phyloP scores from a whole-genome alignment of 2,113 vertebrate species.

The Glareola pratincola region DNA sequence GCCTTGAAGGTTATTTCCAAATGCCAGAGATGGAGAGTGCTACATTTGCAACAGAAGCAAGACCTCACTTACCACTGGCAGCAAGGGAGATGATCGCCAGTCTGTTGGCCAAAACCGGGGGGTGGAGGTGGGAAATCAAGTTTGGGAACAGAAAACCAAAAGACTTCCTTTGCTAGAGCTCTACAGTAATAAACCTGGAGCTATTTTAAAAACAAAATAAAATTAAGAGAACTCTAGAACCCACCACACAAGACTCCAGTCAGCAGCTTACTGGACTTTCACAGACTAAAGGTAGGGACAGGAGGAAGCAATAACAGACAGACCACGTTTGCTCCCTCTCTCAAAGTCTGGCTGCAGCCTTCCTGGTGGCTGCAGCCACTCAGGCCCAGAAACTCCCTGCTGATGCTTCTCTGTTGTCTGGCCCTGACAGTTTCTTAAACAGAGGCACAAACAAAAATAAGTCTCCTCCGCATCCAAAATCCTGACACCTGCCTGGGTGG shows the following conservation, averaged over 20 bases:
- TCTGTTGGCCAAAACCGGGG: neutral
- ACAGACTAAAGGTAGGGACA: neutral
- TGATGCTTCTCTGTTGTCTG: neutral
- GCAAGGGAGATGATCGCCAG: neutral
- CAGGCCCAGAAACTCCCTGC: neutral
- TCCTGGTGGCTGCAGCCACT: neutral
- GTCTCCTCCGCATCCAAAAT: neutral
- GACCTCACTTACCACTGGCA: neutral
- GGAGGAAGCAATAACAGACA: neutral
- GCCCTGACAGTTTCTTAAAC: neutral
- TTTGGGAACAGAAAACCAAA: neutral
- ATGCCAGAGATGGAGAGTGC: neutral
- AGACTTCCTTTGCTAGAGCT: neutral
- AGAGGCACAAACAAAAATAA: neutral
- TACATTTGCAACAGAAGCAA: neutral
- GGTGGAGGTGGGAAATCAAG: fast-evolving
- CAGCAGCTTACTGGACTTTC: neutral
- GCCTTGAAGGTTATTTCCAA: neutral
- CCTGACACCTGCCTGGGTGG: neutral
- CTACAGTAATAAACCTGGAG: neutral
- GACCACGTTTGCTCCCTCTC: neutral
- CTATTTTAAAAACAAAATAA: neutral
- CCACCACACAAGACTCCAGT: neutral
- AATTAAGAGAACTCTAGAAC: neutral
- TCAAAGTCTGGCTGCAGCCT: neutral